Evolutionary conservation across 1,140 invertebrate genomes (phyloP), one percentile per base, ranked within the genome.

Genomic region (Drosophila littoralis): DNA sequence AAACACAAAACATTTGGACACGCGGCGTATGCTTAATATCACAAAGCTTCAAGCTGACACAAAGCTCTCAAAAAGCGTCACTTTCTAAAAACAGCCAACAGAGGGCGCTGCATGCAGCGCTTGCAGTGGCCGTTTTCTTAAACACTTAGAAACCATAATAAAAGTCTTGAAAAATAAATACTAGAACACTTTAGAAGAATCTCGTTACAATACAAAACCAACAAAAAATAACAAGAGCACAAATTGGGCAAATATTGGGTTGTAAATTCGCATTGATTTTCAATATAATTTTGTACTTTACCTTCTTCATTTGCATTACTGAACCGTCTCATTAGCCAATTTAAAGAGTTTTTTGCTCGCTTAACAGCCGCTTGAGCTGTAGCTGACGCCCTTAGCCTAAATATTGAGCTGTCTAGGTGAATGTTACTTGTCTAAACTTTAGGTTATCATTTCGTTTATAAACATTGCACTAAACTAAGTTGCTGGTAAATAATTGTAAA

Each of bases 401-500:
- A 52, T 52, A 67, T 75, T 75, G 72, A 75, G 72, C 59, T 70
- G 48, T 54, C 48, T 59, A 60, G 52, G 42, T 48, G 17, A 36
- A 35, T 43, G 43, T 22, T 60, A 58, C 45, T 15, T 48, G 33
- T 36, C 45, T 61, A 61, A 59, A 60, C 57, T 61, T 64, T 52
- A 45, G 55, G 52, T 64, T 75, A 45, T 52, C 38, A 40, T 63
- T 54, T 61, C 55, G 55, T 40, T 46, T 60, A 36, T 75, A 64
- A 71, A 75, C 67, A 54, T 65, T 73, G 42, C 50, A 40, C 85
- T 88, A 88, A 77, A 66, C 67, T 75, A 81, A 72, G 45, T 65
- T 67, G 13, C 48, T 70, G 61, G 61, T 84, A 83, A 77, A 75
- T 81, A 74, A 79, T 88, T 82, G 68, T 79, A 61, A 51, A 74